Percentiles rank a stretch among this genome's conserved stretches.
Conservation (phyloP, 1,140 invertebrate species). For the Philaenus spumarius region DNA sequence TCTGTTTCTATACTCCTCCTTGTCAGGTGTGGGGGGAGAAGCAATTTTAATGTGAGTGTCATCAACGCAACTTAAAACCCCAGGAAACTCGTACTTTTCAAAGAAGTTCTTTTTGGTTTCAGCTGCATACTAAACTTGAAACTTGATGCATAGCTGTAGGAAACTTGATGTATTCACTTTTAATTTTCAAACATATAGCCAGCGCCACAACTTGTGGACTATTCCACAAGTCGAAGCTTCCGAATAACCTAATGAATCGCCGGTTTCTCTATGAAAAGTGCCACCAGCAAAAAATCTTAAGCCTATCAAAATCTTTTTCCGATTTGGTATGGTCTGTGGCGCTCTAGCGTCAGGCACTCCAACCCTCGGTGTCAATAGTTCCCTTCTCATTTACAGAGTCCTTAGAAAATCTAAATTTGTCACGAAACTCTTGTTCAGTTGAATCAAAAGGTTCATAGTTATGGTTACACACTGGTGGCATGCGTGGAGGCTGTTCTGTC, state of each 20-base stretch:
- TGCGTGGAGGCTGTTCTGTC: not conserved
- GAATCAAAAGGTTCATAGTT: not conserved
- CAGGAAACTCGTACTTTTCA: not conserved
- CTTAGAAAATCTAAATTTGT: constrained; percentile 1
- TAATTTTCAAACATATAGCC: constrained; percentile 6
- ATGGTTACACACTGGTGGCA: not conserved
- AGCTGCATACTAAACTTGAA: not conserved
- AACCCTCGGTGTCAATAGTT: constrained; percentile 1
- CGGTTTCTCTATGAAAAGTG: too few relatives aligned
- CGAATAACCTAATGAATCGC: not conserved
- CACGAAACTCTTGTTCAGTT: not conserved
- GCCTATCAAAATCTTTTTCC: constrained; percentile 9
- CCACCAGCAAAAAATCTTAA: constrained; percentile 13
- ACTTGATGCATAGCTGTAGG: too few relatives aligned
- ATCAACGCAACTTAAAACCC: constrained; percentile 2
- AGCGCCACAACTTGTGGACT: not conserved
- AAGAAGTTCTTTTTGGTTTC: constrained; percentile 1
- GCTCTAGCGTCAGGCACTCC: not conserved
- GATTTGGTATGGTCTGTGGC: not conserved
- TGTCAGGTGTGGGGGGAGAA: constrained; percentile 2
- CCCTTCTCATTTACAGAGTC: constrained; percentile 6
- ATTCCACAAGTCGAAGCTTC: not conserved
- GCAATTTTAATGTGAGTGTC: not conserved
- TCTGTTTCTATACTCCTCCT: constrained; percentile 6
- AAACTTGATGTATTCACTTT: constrained; percentile 4